Base-by-base conservation (phyloP, 2,888 invertebrate species). In the Epinotia ramella region DNA sequence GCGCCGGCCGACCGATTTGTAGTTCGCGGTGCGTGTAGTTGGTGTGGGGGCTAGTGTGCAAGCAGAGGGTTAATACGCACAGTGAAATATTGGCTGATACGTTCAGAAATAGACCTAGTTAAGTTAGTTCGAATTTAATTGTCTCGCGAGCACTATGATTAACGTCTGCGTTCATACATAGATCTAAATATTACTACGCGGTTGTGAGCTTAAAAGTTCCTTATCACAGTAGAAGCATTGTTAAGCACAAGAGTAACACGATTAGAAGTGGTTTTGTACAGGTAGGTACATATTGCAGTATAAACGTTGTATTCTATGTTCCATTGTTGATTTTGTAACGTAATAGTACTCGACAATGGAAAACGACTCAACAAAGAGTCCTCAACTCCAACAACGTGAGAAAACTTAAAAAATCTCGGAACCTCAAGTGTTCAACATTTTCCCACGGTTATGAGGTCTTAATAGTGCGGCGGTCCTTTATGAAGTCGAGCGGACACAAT, bases 381-480 rank as follows among this genome's bases (percentile, higher is more conserved):
- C 57, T 81, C 78, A 80, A 79, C 78, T 81, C 62, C 77, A 40
- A 65, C 77, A 60, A 66, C 79, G 79, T 79, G 67, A 59, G 75
- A 77, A 78, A 78, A 77, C 85, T 86, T 85, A 80, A 78, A 78
- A 78, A 79, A 79, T 79, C 79, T n/a, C 20, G 20, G 44, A 69
- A 79, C 78, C 78, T 80, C 77, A 78, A 78, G 78, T 79, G 76
- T 76, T 77, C 76, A 78, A 78, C 82, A 84, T 87, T 86, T 94
- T 94, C 94, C 94, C 94, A 94, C 94, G 94, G 90, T 93, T 93
- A 93, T 93, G 93, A 94, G 91, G 92, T 93, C 92, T 91, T 93
- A 93, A 93, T 92, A 92, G 92, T 89, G 88, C 88, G 85, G 80
- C 85, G 87, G 87, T 88, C 91, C 89, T 92, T 91, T 92, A 94